Percentiles rank a stretch among this genome's conserved stretches.
Conservation (phyloP, 2,888 invertebrate species). For the Oasisia sp. region DNA sequence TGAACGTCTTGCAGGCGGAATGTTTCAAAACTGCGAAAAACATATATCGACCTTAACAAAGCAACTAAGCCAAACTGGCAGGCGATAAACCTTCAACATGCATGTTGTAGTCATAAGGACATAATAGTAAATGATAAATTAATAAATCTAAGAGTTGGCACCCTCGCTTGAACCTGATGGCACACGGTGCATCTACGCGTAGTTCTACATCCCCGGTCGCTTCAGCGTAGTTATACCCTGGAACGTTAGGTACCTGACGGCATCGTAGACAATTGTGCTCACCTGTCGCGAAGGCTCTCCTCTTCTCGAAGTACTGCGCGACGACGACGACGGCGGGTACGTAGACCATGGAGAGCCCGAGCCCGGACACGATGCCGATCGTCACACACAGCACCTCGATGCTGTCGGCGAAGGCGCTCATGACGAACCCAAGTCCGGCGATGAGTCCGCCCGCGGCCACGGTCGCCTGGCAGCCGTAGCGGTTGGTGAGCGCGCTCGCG, state of each 20-base stretch:
- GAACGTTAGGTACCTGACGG: background rate
- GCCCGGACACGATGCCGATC: constrained; percentile 62
- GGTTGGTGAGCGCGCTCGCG: constrained; percentile 59
- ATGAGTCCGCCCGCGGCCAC: constrained; percentile 54
- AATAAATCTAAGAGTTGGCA: too few relatives aligned
- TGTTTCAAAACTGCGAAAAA: too few relatives aligned
- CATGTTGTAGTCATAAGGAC: too few relatives aligned
- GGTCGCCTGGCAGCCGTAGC: constrained; percentile 42
- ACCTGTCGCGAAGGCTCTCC: constrained; percentile 64
- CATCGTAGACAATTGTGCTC: background rate
- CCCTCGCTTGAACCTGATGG: too few relatives aligned
- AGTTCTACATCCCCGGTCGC: too few relatives aligned
- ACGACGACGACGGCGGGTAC: constrained; percentile 64
- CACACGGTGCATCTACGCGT: too few relatives aligned
- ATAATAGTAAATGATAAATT: too few relatives aligned
- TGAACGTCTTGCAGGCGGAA: too few relatives aligned
- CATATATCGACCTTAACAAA: too few relatives aligned
- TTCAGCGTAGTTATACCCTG: too few relatives aligned
- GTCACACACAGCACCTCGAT: constrained; percentile 60
- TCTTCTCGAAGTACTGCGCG: constrained; percentile 65
- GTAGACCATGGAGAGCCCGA: constrained; percentile 63
- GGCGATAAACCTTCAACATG: too few relatives aligned
- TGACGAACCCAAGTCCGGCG: constrained; percentile 56
- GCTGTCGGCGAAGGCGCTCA: constrained; percentile 56
- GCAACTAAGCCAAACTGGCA: too few relatives aligned